These are phyloP conservation scores for Cyprinodon tularosa DNA, from an alignment of 2,113 vertebrate genomes.

Conservation along the genomic window DNA sequence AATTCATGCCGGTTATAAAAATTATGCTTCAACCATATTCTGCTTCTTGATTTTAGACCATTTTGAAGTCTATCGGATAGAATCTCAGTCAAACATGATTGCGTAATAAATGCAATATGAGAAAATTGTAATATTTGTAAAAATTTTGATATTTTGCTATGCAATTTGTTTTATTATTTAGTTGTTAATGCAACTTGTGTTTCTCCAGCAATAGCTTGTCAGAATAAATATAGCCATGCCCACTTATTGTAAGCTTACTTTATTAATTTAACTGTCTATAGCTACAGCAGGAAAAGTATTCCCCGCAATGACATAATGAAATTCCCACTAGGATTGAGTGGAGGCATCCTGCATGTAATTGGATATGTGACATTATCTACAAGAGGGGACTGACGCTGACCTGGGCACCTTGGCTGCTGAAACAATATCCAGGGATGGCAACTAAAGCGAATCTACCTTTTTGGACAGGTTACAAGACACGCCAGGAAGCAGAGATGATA, in stretches of 20 bases:
- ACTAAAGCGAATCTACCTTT: conserved; percentile 41
- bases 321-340: conserved; percentile 41
- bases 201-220: background rate
- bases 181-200: background rate
- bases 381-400: conserved; percentile 40
- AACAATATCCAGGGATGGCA: conserved; percentile 33
- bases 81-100: too few relatives aligned
- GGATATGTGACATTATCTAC: conserved; percentile 52
- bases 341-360: conserved; percentile 49
- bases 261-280: conserved; percentile 16
- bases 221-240: background rate
- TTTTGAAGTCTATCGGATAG: too few relatives aligned
- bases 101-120: too few relatives aligned
- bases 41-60: too few relatives aligned
- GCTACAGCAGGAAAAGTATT: conserved; percentile 23
- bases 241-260: conserved; percentile 6
- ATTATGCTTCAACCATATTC: too few relatives aligned
- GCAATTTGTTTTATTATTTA: background rate
- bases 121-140: too few relatives aligned
- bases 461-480: conserved; percentile 30
- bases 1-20: too few relatives aligned
- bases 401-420: conserved; percentile 26
- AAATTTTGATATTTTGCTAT: background rate
- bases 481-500: conserved; percentile 15
- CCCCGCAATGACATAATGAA: conserved; percentile 37